Evolutionary conservation across 2,113 vertebrate genomes (phyloP), one percentile per base, ranked within the genome.

Genomic region (Xenopus borealis): DNA sequence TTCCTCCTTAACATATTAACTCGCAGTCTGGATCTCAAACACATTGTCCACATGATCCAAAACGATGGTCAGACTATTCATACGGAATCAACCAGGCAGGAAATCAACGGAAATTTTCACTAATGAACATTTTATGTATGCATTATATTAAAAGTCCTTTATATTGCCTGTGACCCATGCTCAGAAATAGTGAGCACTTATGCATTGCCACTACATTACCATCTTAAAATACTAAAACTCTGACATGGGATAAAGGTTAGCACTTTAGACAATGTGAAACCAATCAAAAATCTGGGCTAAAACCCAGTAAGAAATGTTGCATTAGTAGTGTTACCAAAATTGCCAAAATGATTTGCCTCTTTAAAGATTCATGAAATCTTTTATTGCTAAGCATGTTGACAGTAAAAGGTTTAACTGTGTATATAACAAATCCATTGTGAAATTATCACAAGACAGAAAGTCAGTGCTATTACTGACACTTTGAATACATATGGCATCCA

Each of bases 1-100:
- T 61, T 82, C 82, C 91, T 97, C 55, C 86, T 94, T 66, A 82
- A 89, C 9, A 92, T 85, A 8, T 83, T 96, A 44, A 97, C 95
- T 0, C 88, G 93, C 76, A 94, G 93, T 83, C 80, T 97, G 87
- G 95, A 96, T 83, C 90, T 96, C 18, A 87, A 91, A 0, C 88
- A 94, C 80, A 95, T 97, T 1, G 86, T 97, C 33, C 45, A 78
- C 16, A 81, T 88, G 76, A 94, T 97, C 77, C 86, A 95, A 85
- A 91, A 87, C 0, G 87, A 93, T 0, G 88, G 88, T 40, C 75
- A 86, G 72, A 86, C 47, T 18, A 77, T 77, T 59, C 50, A 53
- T 12, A 19, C 18, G 18, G 66, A 77, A 16, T 12, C 47, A n/a
- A 50, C 61, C 20, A n/a, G 50, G 17, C 61, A 18, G 52, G 67